Evolutionary conservation across 1,140 invertebrate genomes (phyloP).

Genomic region (Sycophaga agraensis): DNA sequence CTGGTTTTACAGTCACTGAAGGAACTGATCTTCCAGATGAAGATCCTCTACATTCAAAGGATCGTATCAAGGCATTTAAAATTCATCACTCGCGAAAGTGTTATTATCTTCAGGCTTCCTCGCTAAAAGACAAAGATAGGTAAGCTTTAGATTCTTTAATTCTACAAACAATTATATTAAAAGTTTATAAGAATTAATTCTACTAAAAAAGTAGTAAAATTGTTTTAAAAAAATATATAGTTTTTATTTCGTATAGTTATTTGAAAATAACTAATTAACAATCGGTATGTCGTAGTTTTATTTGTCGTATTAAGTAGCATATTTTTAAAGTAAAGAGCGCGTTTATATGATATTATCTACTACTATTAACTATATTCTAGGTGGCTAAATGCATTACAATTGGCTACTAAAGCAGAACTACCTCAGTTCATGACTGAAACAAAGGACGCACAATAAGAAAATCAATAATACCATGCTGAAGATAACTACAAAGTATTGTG

Average conservation of each 20-base stretch:
- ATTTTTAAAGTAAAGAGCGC: no score
- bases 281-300: no score
- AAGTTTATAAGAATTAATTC: no score
- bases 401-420: slow-evolving; percentile 59
- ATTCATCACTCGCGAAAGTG: slow-evolving; percentile 62
- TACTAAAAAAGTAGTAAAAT: no score
- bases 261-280: no score
- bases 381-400: slow-evolving; percentile 56
- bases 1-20: slow-evolving; percentile 60
- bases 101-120: slow-evolving; percentile 61
- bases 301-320: no score
- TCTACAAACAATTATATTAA: no score
- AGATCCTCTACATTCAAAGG: slow-evolving; percentile 49
- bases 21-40: slow-evolving; percentile 46
- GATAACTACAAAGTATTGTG: slow-evolving; percentile 40
- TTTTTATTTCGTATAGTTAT: no score
- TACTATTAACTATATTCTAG: no score
- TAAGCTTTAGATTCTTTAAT: slow-evolving; percentile 26
- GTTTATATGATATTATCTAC: no score
- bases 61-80: slow-evolving; percentile 60
- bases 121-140: slow-evolving; percentile 55
- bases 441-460: slow-evolving; percentile 42
- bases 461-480: slow-evolving; percentile 40
- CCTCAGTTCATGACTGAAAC: slow-evolving; percentile 41
- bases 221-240: no score